Evolutionary conservation across 2,888 invertebrate species (phyloP).

Genomic region (Sclerodermus sp.): DNA sequence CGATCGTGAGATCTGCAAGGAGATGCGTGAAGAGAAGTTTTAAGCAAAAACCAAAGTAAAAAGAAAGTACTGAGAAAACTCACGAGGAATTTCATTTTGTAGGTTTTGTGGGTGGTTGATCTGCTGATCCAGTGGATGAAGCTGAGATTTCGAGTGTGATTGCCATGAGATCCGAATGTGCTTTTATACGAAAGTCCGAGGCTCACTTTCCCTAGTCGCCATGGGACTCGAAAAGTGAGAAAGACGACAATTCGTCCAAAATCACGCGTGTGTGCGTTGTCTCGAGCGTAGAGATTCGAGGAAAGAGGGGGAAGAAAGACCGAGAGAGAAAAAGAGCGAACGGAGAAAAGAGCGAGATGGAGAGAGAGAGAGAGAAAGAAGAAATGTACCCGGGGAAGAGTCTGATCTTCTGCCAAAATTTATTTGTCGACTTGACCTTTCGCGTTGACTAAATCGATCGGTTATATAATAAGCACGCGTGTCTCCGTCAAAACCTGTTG

Average conservation of each 20-base stretch:
- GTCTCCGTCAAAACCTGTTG: constrained; percentile 6
- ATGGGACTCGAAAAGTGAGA: constrained; percentile 26
- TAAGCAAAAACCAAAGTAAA: too few relatives aligned
- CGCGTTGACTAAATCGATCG: constrained; percentile 34
- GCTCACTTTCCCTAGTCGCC: constrained; percentile 39
- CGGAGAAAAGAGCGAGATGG: constrained; percentile 16
- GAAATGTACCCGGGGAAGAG: constrained; percentile 15
- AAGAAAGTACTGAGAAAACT: constrained; percentile 25
- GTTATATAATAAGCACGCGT: constrained; percentile 30
- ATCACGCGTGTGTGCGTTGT: not conserved
- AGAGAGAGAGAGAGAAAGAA: constrained; percentile 17
- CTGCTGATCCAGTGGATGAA: constrained; percentile 19
- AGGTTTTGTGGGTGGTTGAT: constrained; percentile 18
- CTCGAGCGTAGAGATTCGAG: not conserved
- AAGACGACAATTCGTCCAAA: constrained; percentile 1
- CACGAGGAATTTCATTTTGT: constrained; percentile 51
- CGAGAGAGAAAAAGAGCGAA: constrained; percentile 14
- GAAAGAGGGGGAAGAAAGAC: constrained; percentile 6
- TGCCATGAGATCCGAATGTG: constrained; percentile 31
- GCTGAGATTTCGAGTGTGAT: constrained; percentile 37
- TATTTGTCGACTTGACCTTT: constrained; percentile 46
- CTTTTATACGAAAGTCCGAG: constrained; percentile 45
- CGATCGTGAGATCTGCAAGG: too few relatives aligned
- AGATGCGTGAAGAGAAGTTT: not conserved
- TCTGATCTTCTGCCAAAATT: constrained; percentile 40